These are phyloP conservation scores for Mormyrus hasselquistii DNA, from an alignment of 2,797 vertebrate species.

Conservation along the genomic window DNA sequence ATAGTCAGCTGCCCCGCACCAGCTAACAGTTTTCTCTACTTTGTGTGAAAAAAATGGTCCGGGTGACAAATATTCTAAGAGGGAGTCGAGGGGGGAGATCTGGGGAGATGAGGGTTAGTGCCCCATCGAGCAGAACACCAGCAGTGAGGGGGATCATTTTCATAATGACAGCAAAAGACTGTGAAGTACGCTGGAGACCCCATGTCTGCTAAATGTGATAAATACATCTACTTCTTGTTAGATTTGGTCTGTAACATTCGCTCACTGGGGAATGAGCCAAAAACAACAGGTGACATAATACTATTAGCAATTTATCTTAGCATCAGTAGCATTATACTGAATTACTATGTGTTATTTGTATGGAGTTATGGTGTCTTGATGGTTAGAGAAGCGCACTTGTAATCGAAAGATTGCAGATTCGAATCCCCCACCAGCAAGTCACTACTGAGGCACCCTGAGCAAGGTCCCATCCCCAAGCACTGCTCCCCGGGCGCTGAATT, in stretches of 20 bases:
- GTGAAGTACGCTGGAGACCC: neutral
- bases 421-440: too few relatives aligned
- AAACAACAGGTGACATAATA: neutral
- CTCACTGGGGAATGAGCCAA: neutral
- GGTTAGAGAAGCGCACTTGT: too few relatives aligned
- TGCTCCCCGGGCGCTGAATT: too few relatives aligned
- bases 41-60: neutral
- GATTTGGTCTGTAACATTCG: neutral
- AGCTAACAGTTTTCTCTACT: neutral
- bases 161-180: neutral
- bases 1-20: neutral
- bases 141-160: neutral
- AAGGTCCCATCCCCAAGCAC: too few relatives aligned
- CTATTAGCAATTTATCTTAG: neutral
- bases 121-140: neutral
- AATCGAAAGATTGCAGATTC: too few relatives aligned
- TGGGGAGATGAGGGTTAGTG: neutral
- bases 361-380: neutral
- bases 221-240: neutral
- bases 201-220: neutral
- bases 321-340: neutral
- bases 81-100: neutral
- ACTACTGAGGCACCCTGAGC: too few relatives aligned
- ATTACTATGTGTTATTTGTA: neutral
- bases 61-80: neutral